Percentiles rank a stretch among this genome's conserved stretches.
Conservation (phyloP, 2,888 invertebrate genomes). For the Tachina fera region DNA sequence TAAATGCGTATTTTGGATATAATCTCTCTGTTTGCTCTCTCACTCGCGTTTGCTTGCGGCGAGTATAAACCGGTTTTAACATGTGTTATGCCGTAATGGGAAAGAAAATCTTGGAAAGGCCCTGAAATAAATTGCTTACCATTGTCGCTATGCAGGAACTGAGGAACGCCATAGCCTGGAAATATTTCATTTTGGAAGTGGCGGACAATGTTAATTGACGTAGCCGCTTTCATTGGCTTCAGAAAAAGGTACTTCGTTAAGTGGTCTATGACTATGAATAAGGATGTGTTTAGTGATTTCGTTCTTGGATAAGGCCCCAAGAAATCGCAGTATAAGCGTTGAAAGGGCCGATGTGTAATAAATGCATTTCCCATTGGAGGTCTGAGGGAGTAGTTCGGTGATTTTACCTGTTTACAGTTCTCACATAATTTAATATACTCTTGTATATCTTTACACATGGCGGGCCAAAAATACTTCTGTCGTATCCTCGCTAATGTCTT, state of each 20-base stretch:
- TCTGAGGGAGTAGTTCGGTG: background rate
- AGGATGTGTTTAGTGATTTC: background rate
- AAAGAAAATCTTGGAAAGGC: background rate
- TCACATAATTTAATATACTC: background rate
- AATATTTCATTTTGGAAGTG: constrained; percentile 7
- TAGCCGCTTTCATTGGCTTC: background rate
- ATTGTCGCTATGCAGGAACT: background rate
- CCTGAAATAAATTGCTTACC: background rate
- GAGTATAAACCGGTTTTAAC: background rate
- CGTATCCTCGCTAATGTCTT: background rate
- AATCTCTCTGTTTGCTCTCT: background rate
- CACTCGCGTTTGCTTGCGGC: background rate
- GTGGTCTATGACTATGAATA: background rate
- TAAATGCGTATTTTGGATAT: background rate
- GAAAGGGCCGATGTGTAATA: background rate
- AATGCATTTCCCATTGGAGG: background rate
- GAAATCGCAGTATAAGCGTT: background rate
- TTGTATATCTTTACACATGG: background rate
- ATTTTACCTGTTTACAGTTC: background rate
- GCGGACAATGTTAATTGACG: background rate
- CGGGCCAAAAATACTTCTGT: background rate
- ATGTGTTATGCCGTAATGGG: background rate
- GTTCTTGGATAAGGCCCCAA: background rate
- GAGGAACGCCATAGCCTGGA: background rate
- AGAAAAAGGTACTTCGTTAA: constrained; percentile 13